Evolutionary conservation across 2,888 invertebrate species (phyloP), one percentile per base, ranked within the genome.

Genomic region (Aphelenchoides bicaudatus): DNA sequence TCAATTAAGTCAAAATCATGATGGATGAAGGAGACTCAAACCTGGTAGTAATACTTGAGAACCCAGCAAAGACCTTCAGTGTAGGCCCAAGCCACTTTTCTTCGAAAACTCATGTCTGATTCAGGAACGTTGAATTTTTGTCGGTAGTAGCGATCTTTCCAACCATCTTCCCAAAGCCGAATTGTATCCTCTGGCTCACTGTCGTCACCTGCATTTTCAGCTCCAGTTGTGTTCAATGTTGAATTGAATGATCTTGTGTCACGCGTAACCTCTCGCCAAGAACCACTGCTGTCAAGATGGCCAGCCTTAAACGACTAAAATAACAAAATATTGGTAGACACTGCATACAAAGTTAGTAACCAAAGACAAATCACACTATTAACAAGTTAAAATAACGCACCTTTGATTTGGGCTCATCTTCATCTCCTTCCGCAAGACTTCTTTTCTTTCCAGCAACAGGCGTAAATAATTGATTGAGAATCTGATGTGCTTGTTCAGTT

Each of bases 61-160:
- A 99, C 98, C 98, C 98, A 98, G 82, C 92, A 92, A 50, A 99
- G 84, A 0, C 98, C 98, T 52, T 88, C 86, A 2, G 93, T 91
- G 83, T 98, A 98, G 79, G 94, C 91, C 62, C 68, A 67, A 1
- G 74, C 79, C 38, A 98, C 93, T 72, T 87, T 87, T 80, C 89
- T 87, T 70, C 94, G 86, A 82, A 96, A 96, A 74, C 87, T 88
- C 1, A 74, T 43, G 61, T 83, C 82, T 13, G 6, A 46, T 13
- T 58, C 59, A 27, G 39, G 37, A 8, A 82, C 80, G 61, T 80
- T 79, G 73, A 83, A 84, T 71, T 78, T 78, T 21, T 70, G 65
- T 16, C 67, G 59, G 48, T 73, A 73, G 82, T 98, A 98, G 34
- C 98, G 85, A 80, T 93, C 91, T 81, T 96, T 96, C 84, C 93